Percentiles rank a stretch among this genome's conserved stretches.
These are phyloP conservation scores for Campoletis sonorensis DNA, from an alignment of 1,140 invertebrate genomes.

Conservation along the genomic window DNA sequence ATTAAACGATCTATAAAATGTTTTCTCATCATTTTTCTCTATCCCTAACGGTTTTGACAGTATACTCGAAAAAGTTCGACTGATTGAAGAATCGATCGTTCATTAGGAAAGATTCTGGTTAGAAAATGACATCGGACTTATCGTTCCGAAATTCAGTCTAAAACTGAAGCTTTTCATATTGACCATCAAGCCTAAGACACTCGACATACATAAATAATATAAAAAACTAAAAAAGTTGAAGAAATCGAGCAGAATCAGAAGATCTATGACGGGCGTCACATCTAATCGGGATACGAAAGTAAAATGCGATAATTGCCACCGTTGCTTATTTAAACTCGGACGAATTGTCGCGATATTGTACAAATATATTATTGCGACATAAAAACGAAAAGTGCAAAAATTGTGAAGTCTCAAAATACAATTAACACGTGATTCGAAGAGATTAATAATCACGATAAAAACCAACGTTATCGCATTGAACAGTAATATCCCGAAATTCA, in stretches of 20 bases:
- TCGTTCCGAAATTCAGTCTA: too few relatives aligned
- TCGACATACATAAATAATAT: too few relatives aligned
- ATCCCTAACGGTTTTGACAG: too few relatives aligned
- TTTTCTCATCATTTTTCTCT: too few relatives aligned
- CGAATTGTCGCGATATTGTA: not conserved
- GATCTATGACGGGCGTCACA: not conserved
- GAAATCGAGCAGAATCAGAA: not conserved
- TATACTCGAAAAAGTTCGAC: too few relatives aligned
- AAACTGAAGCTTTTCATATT: too few relatives aligned
- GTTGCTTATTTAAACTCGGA: constrained; percentile 6
- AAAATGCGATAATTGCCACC: not conserved
- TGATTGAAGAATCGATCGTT: too few relatives aligned
- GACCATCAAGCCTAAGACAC: too few relatives aligned
- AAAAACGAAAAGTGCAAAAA: not conserved
- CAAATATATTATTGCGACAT: constrained; percentile 10
- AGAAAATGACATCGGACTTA: too few relatives aligned
- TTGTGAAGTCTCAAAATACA: not conserved
- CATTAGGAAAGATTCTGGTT: too few relatives aligned
- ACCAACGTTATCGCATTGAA: not conserved
- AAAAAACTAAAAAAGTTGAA: not conserved
- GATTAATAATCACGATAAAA: not conserved
- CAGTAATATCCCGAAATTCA: not conserved
- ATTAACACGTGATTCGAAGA: not conserved
- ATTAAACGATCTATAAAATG: too few relatives aligned
- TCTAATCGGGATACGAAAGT: not conserved